Base-by-base conservation (phyloP, 2,113 vertebrate species). In the Perccottus glenii region DNA sequence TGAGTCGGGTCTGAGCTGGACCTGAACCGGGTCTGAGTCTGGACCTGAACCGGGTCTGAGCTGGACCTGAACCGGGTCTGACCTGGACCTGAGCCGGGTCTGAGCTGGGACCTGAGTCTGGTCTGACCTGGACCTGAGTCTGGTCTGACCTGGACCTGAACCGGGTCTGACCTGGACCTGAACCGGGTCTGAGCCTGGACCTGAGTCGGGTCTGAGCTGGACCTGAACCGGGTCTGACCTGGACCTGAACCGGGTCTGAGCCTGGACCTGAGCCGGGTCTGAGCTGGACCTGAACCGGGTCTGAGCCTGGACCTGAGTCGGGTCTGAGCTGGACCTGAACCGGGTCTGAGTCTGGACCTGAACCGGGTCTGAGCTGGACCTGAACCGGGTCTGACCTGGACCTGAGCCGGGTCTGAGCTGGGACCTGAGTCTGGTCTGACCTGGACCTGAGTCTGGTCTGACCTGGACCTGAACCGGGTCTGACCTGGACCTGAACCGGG, bases 401-500 rank as follows among this genome's bases (percentile, higher is more conserved):
- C 90, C 93, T 95, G 64, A 98, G 19, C 19, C 38, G 38, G 38
- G 38, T 40, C 38, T n/a, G n/a, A n/a, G n/a, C n/a, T n/a, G n/a
- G n/a, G n/a, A n/a, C n/a, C n/a, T n/a, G n/a, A n/a, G n/a, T n/a
- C n/a, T n/a, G n/a, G n/a, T n/a, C n/a, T n/a, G n/a, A n/a, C 32
- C 87, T 96, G 84, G 96, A 95, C 91, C 93, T 95, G 66, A n/a
- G n/a, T n/a, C n/a, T 98, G 96, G 95, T 89, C 19, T n/a, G n/a
- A n/a, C n/a, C 61, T 27, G 19, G 1, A 27, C 19, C 19, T 27
- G 83, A 61, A 11, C 9, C 1, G 4, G 11, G 0, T 11, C 42
- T 1, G 6, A 43, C 7, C 42, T 8, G 19, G 19, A 27, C 19
- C n/a, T 27, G 19, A 27, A 2, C 19, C 19, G 19, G 19, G 42